Percentiles rank a stretch among this genome's conserved stretches.
phyloP scores from a whole-genome alignment of 2,888 invertebrate genomes.

The Brachycybe producta region DNA sequence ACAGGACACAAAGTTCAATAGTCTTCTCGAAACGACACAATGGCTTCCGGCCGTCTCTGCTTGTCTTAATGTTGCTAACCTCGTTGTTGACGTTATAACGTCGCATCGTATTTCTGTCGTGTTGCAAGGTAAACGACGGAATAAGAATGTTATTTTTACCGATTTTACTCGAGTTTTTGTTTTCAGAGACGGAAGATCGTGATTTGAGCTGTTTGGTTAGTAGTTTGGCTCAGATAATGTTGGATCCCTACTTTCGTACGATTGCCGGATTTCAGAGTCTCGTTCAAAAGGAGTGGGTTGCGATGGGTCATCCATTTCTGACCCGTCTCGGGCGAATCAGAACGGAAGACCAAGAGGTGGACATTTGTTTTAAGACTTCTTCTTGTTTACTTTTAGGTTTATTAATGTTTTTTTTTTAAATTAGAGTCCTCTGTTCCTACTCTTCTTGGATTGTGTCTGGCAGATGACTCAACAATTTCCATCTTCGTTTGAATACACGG shows the following conservation, averaged over 20 bases:
- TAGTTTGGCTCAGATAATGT: slow-evolving; percentile 67
- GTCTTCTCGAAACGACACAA: slow-evolving; percentile 43
- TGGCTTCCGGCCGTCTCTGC: slow-evolving; percentile 72
- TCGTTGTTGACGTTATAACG: slow-evolving; percentile 51
- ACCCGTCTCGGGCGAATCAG: slow-evolving; percentile 33
- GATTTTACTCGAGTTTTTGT: slow-evolving; percentile 10
- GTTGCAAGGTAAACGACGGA: slow-evolving; percentile 52
- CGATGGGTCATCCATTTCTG: slow-evolving; percentile 79
- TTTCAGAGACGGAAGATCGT: slow-evolving; percentile 58
- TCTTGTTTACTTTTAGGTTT: not conserved
- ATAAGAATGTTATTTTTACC: not conserved
- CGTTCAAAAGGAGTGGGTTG: slow-evolving; percentile 89
- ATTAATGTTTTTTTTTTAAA: slow-evolving; percentile 26
- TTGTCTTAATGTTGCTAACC: slow-evolving; percentile 58
- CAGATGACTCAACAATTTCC: slow-evolving; percentile 81
- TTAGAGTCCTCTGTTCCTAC: slow-evolving; percentile 70
- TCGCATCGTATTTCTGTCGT: slow-evolving; percentile 55
- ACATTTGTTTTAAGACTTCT: not conserved
- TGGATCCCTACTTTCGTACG: slow-evolving; percentile 72
- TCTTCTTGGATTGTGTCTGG: slow-evolving; percentile 89
- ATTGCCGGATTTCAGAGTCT: slow-evolving; percentile 77
- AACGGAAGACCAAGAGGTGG: slow-evolving; percentile 26
- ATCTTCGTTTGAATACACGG: slow-evolving; percentile 76
- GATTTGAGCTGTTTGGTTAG: slow-evolving; percentile 80
- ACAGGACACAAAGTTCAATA: slow-evolving; percentile 54